Evolutionary conservation across 1,140 invertebrate genomes (phyloP), one percentile per base, ranked within the genome.

Genomic region (Megalopta genalis): DNA sequence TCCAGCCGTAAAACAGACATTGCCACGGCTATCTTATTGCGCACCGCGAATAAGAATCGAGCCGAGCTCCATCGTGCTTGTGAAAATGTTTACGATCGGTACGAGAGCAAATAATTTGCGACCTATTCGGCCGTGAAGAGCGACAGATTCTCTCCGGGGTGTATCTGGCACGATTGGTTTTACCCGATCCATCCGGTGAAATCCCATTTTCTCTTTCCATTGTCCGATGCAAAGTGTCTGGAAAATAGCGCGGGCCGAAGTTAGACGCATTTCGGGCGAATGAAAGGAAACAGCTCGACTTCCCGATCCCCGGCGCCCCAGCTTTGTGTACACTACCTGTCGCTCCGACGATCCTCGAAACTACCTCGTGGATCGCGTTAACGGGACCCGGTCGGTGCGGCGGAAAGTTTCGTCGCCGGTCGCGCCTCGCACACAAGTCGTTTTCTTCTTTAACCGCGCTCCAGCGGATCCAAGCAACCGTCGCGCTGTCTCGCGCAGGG

Each of bases 291-390:
- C 68, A 70, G 76, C 69, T 46, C 39, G 57, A 32, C 25, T 10
- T n/a, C 63, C 16, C 12, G 42, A 68, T 49, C 18, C 25, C 18
- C 27, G 60, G 5, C 14, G 5, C 14, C 27, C 16, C 10, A 9
- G 10, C 46, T 62, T 76, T 70, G 52, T 69, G 37, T 74, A 57
- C 46, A 66, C 46, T 54, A 42, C 5, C 65, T 67, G 32, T 79
- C 46, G 69, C 65, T 52, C 39, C 60, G 21, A 18, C 39, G 65
- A 77, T 79, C 62, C 74, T 82, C 21, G 60, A 72, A 52, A 87
- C 42, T 46, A 84, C 54, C 42, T 4, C 32, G 10, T 66, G 80
- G 87, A 88, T 88, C 83, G 69, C 85, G 83, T 89, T 87, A 87
- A 83, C 81, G 63, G 63, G 85, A 78, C 71, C 39, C 1, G 42